Conservation (phyloP, 2,888 invertebrate species). For the Mayetiola destructor region DNA sequence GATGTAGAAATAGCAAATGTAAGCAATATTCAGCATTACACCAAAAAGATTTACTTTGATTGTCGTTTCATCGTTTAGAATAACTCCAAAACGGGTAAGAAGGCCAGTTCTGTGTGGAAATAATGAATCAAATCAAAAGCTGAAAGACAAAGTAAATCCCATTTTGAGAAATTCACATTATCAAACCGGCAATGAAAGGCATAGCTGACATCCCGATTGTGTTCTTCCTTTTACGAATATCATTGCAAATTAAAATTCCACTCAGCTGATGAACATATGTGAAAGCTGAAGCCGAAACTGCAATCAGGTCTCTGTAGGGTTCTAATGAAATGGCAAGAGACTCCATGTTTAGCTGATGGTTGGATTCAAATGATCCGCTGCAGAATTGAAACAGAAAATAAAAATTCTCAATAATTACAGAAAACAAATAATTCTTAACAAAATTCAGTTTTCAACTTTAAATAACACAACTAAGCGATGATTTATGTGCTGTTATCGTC, state of each 20-base stretch:
- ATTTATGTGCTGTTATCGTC: no score
- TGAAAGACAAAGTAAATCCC: constrained; percentile 22
- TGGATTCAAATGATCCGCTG: no score
- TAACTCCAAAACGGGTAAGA: constrained; percentile 26
- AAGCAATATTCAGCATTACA: constrained; percentile 50
- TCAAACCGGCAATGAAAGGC: constrained; percentile 61
- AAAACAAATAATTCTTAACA: no score
- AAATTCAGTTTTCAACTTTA: no score
- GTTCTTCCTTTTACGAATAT: constrained; percentile 52
- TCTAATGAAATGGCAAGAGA: constrained; percentile 39
- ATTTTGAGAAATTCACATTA: constrained; percentile 47
- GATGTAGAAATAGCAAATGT: constrained; percentile 49
- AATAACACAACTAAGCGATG: no score
- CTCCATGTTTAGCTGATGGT: constrained; percentile 37
- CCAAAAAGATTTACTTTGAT: constrained; percentile 65
- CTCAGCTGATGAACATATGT: constrained; percentile 74
- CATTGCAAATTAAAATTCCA: constrained; percentile 57
- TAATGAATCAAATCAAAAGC: constrained; percentile 58
- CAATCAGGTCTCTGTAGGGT: constrained; percentile 54
- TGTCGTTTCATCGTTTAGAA: constrained; percentile 61
- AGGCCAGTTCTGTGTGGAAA: constrained; percentile 49
- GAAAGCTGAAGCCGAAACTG: constrained; percentile 51
- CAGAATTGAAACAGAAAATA: no score
- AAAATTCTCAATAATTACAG: no score
- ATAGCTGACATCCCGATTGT: constrained; percentile 49